phyloP scores from a whole-genome alignment of 2,888 invertebrate species.

The Adela reaumurella region DNA sequence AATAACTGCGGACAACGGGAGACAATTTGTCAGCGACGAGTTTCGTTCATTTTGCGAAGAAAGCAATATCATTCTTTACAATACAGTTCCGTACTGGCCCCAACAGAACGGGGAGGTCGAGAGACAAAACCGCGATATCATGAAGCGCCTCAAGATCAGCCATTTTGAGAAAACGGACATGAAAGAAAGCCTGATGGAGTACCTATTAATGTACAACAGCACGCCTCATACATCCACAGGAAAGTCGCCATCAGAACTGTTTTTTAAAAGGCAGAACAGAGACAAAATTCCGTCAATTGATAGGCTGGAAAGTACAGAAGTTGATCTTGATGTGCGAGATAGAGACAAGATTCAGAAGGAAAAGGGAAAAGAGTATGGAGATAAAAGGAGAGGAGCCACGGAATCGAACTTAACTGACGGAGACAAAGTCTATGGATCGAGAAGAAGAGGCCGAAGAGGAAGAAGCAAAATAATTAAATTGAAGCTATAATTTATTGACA shows the following conservation, averaged over 20 bases:
- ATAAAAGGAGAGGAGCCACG: conserved; percentile 8
- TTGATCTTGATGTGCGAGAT: conserved; percentile 8
- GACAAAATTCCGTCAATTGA: conserved; percentile 5
- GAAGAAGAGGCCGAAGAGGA: no score
- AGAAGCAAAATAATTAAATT: no score
- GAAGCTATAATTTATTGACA: no score
- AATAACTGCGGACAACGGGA: conserved; percentile 15
- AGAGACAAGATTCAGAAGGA: conserved; percentile 4
- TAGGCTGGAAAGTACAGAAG: background rate
- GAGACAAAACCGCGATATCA: conserved; percentile 16
- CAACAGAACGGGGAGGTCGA: conserved; percentile 17
- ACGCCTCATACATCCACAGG: conserved; percentile 5
- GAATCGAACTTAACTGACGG: background rate
- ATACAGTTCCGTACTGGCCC: conserved; percentile 16
- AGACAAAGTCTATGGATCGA: no score
- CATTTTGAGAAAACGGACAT: conserved; percentile 8
- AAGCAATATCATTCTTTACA: conserved; percentile 10
- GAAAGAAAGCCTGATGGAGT: conserved; percentile 7
- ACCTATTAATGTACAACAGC: conserved; percentile 9
- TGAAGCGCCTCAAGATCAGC: conserved; percentile 15
- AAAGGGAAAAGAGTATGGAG: conserved; percentile 7
- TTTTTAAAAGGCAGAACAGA: conserved; percentile 2
- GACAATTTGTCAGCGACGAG: conserved; percentile 14
- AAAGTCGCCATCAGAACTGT: conserved; percentile 1
- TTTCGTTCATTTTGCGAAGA: conserved; percentile 11